These are phyloP conservation scores for Drosophila stalkeri DNA, from an alignment of 2,888 invertebrate genomes.

Conservation along the genomic window DNA sequence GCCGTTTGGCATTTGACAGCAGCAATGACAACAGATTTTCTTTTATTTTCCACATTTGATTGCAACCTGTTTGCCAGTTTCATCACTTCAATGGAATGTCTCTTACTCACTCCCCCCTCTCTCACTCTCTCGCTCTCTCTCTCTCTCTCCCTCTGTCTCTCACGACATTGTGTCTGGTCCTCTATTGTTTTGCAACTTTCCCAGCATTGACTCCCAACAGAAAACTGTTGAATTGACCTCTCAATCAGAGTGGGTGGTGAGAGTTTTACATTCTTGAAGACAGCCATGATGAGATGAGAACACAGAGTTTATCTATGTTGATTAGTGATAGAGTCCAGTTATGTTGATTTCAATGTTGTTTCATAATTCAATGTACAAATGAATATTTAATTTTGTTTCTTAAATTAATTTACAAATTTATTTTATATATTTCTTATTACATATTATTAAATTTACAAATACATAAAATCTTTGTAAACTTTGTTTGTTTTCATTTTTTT, in stretches of 20 bases:
- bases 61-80: conserved; percentile 51
- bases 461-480: no score
- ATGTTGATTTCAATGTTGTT: background rate
- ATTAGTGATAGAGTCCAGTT: background rate
- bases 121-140: background rate
- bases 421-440: no score
- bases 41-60: conserved; percentile 8
- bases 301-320: background rate
- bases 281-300: background rate
- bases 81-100: conserved; percentile 28
- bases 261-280: background rate
- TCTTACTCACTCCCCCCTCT: background rate
- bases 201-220: conserved; percentile 7
- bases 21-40: conserved; percentile 59
- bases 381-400: no score
- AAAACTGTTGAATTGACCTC: conserved; percentile 4
- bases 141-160: background rate
- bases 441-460: no score
- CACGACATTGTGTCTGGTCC: conserved; percentile 9
- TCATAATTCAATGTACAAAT: background rate
- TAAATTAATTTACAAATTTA: background rate
- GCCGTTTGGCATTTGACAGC: conserved; percentile 63
- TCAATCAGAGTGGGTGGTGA: conserved; percentile 17
- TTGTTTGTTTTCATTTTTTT: no score
- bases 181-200: conserved; percentile 10